Percentiles rank a stretch among this genome's conserved stretches.
phyloP scores from a whole-genome alignment of 2,888 invertebrate species.

The Lycaena phlaeas region DNA sequence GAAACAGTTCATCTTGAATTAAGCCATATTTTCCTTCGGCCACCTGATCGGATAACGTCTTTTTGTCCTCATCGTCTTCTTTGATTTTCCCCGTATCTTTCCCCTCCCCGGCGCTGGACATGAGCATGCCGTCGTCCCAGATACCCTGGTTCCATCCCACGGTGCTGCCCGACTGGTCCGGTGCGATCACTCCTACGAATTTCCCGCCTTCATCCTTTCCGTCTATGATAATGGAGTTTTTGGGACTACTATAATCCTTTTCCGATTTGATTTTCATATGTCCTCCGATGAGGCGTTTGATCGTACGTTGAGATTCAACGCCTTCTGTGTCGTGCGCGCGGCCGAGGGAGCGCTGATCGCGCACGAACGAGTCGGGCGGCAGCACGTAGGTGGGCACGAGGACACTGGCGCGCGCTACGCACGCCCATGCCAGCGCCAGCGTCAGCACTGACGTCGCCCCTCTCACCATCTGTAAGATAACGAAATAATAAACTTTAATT shows the following conservation, averaged over 20 bases:
- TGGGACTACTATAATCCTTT: conserved; percentile 52
- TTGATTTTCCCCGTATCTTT: conserved; percentile 64
- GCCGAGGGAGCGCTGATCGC: conserved; percentile 64
- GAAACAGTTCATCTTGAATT: conserved; percentile 88
- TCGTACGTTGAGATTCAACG: conserved; percentile 66
- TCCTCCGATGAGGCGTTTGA: conserved; percentile 79
- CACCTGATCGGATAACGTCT: conserved; percentile 90
- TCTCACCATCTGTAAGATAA: conserved; percentile 71
- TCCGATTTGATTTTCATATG: conserved; percentile 71
- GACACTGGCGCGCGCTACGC: conserved; percentile 52
- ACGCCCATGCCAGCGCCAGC: conserved; percentile 63
- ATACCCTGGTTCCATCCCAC: conserved; percentile 69
- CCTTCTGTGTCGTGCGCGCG: conserved; percentile 37
- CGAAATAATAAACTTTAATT: conserved; percentile 50
- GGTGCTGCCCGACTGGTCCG: conserved; percentile 63
- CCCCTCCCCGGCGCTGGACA: conserved; percentile 80
- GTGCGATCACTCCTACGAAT: conserved; percentile 48
- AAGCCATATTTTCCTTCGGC: conserved; percentile 92
- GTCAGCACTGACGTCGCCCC: conserved; percentile 64
- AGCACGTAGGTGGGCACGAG: conserved; percentile 68
- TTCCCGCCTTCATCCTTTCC: conserved; percentile 55
- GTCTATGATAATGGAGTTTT: conserved; percentile 49
- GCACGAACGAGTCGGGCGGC: conserved; percentile 68
- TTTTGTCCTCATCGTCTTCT: conserved; percentile 80
- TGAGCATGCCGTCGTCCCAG: conserved; percentile 78